These are phyloP conservation scores for Volucella inanis DNA, from an alignment of 2,888 invertebrate genomes.

Conservation along the genomic window DNA sequence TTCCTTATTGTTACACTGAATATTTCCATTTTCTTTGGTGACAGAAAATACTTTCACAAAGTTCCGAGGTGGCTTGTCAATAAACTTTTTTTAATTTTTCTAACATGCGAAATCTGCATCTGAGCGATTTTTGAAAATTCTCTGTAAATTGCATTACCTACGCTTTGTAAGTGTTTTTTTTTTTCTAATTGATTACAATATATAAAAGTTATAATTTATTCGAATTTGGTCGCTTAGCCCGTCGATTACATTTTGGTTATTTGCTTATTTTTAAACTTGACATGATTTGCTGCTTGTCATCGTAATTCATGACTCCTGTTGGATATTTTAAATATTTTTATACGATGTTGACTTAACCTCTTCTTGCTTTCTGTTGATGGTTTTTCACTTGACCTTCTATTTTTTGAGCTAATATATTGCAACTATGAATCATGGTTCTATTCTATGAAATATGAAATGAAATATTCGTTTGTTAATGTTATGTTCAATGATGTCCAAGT, in stretches of 20 bases:
- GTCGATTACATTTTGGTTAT: conserved; percentile 27
- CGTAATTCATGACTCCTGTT: conserved; percentile 30
- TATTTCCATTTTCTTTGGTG: conserved; percentile 31
- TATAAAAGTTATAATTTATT: conserved; percentile 28
- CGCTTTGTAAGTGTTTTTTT: neutral
- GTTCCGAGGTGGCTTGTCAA: conserved; percentile 30
- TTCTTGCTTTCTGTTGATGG: neutral
- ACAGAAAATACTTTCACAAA: conserved; percentile 25
- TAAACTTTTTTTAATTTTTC: conserved; percentile 37
- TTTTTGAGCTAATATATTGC: neutral
- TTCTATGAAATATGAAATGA: too few relatives aligned
- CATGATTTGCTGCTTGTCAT: conserved; percentile 34
- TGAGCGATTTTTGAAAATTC: conserved; percentile 34
- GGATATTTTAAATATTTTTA: conserved; percentile 26
- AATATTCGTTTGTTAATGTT: too few relatives aligned
- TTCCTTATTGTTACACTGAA: conserved; percentile 19
- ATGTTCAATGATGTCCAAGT: too few relatives aligned
- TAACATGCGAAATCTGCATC: too few relatives aligned
- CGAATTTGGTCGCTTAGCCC: conserved; percentile 20
- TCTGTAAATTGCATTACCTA: conserved; percentile 23
- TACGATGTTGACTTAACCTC: conserved; percentile 21
- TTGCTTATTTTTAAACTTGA: conserved; percentile 11
- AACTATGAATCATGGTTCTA: too few relatives aligned
- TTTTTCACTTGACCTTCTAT: conserved; percentile 19
- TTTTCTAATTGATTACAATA: conserved; percentile 20